Conservation (phyloP, 2,797 vertebrate genomes). For the Pipistrellus kuhlii region DNA sequence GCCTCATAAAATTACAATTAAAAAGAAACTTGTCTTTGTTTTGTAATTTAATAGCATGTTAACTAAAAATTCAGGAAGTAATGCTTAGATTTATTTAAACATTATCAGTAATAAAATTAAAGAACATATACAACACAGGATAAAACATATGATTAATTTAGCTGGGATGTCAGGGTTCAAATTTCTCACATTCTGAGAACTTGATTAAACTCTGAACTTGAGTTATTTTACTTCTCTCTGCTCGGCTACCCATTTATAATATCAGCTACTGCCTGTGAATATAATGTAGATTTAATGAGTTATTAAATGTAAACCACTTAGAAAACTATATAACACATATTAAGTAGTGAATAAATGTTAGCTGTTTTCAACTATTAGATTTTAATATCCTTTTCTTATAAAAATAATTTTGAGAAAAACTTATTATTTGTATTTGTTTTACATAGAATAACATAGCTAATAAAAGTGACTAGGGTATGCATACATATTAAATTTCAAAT, state of each 20-base stretch:
- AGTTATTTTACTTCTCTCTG: neutral
- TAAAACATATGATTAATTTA: slow-evolving; percentile 13
- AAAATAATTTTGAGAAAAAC: neutral
- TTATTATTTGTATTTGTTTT: neutral
- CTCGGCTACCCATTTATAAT: neutral
- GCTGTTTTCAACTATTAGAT: neutral
- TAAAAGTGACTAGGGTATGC: neutral
- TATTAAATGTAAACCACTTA: slow-evolving; percentile 40
- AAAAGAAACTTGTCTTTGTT: neutral
- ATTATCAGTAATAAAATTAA: neutral
- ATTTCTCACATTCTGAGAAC: neutral
- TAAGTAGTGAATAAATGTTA: slow-evolving; percentile 43
- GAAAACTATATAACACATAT: neutral
- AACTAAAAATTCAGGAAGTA: neutral
- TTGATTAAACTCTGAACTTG: neutral
- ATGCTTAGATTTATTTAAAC: neutral
- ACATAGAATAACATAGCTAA: neutral
- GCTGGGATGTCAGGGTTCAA: neutral
- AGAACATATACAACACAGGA: neutral
- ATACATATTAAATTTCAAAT: neutral
- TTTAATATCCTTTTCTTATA: neutral
- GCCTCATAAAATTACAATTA: neutral
- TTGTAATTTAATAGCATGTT: neutral
- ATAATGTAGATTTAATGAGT: neutral
- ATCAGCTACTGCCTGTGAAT: neutral